These are phyloP conservation scores for Conops quadrifasciatus DNA, from an alignment of 2,888 invertebrate genomes.

Conservation along the genomic window DNA sequence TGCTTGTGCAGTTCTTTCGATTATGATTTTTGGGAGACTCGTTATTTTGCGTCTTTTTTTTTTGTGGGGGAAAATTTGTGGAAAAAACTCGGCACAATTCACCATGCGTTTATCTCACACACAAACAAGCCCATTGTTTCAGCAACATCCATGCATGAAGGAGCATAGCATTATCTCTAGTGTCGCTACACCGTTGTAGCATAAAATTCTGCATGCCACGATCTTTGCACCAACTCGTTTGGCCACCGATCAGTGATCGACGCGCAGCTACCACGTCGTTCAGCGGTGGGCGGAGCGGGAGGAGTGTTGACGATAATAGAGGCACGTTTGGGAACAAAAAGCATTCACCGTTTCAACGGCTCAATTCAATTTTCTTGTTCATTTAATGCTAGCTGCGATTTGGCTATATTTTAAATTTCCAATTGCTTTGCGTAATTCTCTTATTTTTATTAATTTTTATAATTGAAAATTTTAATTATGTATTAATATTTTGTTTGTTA, in stretches of 20 bases:
- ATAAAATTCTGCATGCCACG: constrained; percentile 29
- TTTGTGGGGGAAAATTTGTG: neutral
- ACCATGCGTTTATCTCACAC: too few relatives aligned
- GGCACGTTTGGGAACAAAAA: neutral
- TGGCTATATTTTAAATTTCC: too few relatives aligned
- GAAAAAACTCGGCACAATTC: too few relatives aligned
- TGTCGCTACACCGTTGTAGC: constrained; percentile 10
- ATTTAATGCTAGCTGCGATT: neutral
- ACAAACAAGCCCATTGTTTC: neutral
- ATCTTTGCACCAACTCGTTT: constrained; percentile 14
- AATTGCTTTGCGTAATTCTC: too few relatives aligned
- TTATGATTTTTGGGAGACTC: too few relatives aligned
- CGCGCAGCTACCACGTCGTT: too few relatives aligned
- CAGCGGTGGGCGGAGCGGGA: too few relatives aligned
- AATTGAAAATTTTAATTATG: too few relatives aligned
- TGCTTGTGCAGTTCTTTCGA: too few relatives aligned
- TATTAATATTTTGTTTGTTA: too few relatives aligned
- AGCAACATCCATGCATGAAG: neutral
- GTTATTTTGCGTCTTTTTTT: neutral
- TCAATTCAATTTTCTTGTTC: neutral
- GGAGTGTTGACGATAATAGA: neutral
- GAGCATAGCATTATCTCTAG: neutral
- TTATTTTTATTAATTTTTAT: too few relatives aligned
- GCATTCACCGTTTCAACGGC: neutral
- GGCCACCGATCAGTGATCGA: too few relatives aligned